Conservation (phyloP, 2,888 invertebrate species). For the Trichacis sp. region DNA sequence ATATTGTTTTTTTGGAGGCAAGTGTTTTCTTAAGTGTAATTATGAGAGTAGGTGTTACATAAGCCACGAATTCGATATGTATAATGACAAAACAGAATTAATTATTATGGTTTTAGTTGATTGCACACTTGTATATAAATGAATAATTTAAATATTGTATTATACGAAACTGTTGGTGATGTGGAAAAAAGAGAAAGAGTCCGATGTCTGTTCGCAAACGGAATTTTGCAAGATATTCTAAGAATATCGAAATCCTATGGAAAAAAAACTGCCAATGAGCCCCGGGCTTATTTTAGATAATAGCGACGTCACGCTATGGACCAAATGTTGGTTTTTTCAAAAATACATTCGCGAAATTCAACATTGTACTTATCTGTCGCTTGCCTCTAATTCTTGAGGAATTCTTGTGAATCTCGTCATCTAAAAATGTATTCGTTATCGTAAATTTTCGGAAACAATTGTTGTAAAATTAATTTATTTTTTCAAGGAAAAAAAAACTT, state of each 20-base stretch:
- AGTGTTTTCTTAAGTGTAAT: constrained; percentile 34
- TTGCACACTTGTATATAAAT: constrained; percentile 52
- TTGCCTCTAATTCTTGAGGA: too few species aligned
- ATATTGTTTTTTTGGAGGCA: neutral
- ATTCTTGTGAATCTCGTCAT: too few species aligned
- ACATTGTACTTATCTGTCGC: constrained; percentile 46
- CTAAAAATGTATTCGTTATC: too few species aligned
- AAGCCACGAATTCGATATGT: constrained; percentile 33
- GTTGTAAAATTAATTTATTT: too few species aligned
- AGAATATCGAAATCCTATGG: constrained; percentile 24
- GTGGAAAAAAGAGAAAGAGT: constrained; percentile 26
- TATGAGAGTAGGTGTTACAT: constrained; percentile 15
- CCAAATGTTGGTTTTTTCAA: constrained; percentile 37
- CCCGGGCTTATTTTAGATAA: constrained; percentile 39
- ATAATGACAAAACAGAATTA: constrained; percentile 25
- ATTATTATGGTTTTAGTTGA: constrained; percentile 60
- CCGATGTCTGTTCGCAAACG: constrained; percentile 14
- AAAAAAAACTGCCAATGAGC: constrained; percentile 39
- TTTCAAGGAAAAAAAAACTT: too few species aligned
- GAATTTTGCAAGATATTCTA: constrained; percentile 31
- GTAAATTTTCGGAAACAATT: too few species aligned
- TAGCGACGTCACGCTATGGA: constrained; percentile 29
- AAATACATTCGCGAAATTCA: constrained; percentile 40
- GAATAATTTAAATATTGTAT: constrained; percentile 67
- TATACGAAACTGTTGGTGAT: constrained; percentile 64